Conservation (phyloP, 2,113 vertebrate genomes). For the Struthidea cinerea region DNA sequence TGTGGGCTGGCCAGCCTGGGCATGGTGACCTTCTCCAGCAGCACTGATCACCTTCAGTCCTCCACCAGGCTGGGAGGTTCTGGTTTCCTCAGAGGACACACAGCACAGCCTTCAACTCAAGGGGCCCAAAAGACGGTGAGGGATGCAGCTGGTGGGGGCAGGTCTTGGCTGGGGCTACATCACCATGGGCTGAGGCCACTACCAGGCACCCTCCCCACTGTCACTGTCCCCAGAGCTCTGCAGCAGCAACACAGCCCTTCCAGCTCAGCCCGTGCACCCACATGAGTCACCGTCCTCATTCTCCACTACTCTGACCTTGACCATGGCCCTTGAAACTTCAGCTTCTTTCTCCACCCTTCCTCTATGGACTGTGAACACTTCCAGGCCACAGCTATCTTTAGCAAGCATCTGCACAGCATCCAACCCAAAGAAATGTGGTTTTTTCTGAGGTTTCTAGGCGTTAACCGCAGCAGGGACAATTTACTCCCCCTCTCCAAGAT, state of each 20-base stretch:
- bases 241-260: neutral
- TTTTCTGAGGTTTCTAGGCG: conserved; percentile 2
- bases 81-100: neutral
- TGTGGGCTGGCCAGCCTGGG: neutral
- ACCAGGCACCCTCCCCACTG: neutral
- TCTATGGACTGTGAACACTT: neutral
- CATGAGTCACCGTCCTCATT: neutral
- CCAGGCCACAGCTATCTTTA: conserved; percentile 14
- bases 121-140: neutral
- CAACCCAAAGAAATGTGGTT: neutral
- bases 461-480: neutral
- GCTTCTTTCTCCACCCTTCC: conserved; percentile 18
- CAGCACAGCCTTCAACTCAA: neutral
- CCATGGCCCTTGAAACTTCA: neutral
- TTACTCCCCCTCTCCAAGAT: neutral
- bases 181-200: neutral
- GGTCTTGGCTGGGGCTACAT: neutral
- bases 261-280: neutral
- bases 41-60: neutral
- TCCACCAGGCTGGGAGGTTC: neutral
- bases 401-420: neutral
- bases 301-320: neutral
- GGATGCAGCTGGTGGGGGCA: neutral
- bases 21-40: neutral
- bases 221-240: neutral